Percentiles rank a stretch among this genome's conserved stretches.
phyloP scores from a whole-genome alignment of 2,113 vertebrate genomes.

The Micronycteris hirsuta region DNA sequence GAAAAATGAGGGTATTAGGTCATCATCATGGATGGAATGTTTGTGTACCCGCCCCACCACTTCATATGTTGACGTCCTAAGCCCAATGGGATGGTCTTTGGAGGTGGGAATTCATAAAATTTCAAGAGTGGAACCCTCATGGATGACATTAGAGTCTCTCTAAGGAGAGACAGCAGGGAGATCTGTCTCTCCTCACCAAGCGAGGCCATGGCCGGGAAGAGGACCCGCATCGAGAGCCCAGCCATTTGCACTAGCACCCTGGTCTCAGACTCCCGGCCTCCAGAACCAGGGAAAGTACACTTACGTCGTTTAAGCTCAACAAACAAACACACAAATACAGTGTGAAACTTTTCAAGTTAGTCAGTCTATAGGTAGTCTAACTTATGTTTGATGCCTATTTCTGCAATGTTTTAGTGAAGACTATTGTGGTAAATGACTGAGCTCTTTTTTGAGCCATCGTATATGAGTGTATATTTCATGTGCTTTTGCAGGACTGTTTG shows the following conservation, averaged over 20 bases:
- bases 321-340: not conserved
- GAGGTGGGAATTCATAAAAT: not conserved
- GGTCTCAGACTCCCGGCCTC: not conserved
- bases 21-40: not conserved
- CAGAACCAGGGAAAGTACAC: not conserved
- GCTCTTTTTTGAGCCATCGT: not conserved
- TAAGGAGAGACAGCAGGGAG: not conserved
- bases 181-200: not conserved
- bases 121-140: not conserved
- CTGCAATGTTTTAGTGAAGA: not conserved
- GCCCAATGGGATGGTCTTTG: not conserved
- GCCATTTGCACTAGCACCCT: not conserved
- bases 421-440: not conserved
- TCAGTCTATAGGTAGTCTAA: not conserved
- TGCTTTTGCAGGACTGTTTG: not conserved
- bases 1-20: not conserved
- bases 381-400: slow-evolving; percentile 25
- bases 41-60: not conserved
- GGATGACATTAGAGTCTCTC: not conserved
- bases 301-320: not conserved
- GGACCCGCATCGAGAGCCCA: not conserved
- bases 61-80: not conserved
- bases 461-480: not conserved
- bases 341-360: not conserved
- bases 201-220: not conserved